phyloP scores from a whole-genome alignment of 2,113 vertebrate species.

The Salvelinus fontinalis region DNA sequence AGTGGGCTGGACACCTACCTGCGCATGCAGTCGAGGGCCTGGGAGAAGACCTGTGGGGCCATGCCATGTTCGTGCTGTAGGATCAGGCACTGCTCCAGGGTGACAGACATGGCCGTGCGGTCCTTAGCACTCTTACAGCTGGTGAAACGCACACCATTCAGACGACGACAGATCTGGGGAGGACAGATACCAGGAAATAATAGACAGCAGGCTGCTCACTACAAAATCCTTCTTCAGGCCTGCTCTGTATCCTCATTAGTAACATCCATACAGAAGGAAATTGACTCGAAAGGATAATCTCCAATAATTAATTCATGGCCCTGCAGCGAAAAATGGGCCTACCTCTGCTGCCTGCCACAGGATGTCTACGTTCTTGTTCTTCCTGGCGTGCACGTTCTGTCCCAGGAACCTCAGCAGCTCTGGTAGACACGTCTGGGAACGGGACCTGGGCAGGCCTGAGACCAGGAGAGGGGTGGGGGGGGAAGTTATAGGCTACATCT shows the following conservation, averaged over 20 bases:
- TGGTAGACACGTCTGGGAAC: slow-evolving; percentile 96
- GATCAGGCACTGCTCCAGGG: slow-evolving; percentile 96
- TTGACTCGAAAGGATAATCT: too few relatives aligned
- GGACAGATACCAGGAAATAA: neutral
- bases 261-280: too few relatives aligned
- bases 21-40: slow-evolving; percentile 98
- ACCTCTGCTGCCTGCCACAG: slow-evolving; percentile 99
- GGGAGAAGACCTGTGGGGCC: slow-evolving; percentile 98
- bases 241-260: too few relatives aligned
- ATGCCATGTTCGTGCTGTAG: slow-evolving; percentile 98
- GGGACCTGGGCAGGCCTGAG: slow-evolving; percentile 91
- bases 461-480: neutral
- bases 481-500: neutral
- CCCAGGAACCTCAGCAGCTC: slow-evolving; percentile 94
- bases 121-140: slow-evolving; percentile 99
- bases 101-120: slow-evolving; percentile 98
- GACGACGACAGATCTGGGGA: slow-evolving; percentile 88
- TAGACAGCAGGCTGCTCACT: too few relatives aligned
- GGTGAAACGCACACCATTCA: slow-evolving; percentile 98
- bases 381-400: slow-evolving; percentile 95
- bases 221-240: too few relatives aligned
- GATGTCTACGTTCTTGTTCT: slow-evolving; percentile 98
- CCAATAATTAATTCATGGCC: too few relatives aligned
- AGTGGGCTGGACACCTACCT: slow-evolving; percentile 78
- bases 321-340: slow-evolving; percentile 1